Conservation (phyloP, 2,113 vertebrate species). For the Haplochromis vanheusdeni region DNA sequence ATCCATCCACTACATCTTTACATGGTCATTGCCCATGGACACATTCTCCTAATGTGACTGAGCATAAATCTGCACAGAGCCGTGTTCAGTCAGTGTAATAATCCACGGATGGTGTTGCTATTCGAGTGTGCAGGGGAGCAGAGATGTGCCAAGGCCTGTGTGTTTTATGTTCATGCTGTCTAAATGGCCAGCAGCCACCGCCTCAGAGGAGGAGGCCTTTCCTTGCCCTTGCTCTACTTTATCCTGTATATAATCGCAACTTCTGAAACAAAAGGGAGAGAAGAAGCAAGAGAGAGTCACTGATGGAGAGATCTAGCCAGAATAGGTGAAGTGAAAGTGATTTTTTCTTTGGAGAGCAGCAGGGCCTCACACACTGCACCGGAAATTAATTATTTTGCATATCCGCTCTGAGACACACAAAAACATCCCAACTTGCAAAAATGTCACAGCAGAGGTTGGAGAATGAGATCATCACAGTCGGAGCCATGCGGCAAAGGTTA, state of each 20-base stretch:
- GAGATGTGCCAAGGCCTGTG: constrained; percentile 29
- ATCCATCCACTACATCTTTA: background rate
- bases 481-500: background rate
- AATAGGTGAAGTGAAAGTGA: background rate
- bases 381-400: constrained; percentile 41
- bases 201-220: constrained; percentile 27
- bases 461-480: background rate
- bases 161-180: constrained; percentile 37
- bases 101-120: constrained; percentile 40
- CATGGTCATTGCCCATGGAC: background rate
- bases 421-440: constrained; percentile 1
- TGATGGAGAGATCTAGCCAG: background rate
- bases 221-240: constrained; percentile 29
- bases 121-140: constrained; percentile 33
- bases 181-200: constrained; percentile 20
- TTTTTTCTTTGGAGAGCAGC: constrained; percentile 11
- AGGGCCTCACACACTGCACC: background rate
- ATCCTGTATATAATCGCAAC: constrained; percentile 14
- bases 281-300: no score
- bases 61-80: constrained; percentile 33
- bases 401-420: background rate
- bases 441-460: background rate
- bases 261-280: background rate
- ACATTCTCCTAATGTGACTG: constrained; percentile 1
- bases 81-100: constrained; percentile 43